Evolutionary conservation across 1,140 invertebrate genomes (phyloP).

Genomic region (Drosophila lacteicornis): DNA sequence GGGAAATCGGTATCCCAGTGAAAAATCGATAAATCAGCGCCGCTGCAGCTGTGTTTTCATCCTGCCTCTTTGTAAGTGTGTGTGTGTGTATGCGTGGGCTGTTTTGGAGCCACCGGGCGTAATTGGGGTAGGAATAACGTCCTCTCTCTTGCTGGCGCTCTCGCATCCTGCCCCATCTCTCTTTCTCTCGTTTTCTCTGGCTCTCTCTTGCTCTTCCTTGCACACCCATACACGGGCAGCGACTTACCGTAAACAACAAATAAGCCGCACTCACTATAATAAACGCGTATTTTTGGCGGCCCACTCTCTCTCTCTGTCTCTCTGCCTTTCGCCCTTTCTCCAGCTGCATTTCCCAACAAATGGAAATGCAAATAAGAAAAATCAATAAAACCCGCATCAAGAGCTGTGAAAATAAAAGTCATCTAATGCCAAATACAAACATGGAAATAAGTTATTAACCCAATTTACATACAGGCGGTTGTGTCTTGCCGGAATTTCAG

Average conservation of each 20-base stretch:
- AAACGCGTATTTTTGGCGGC: constrained; percentile 56
- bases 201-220: neutral
- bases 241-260: constrained; percentile 19
- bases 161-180: neutral
- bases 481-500: constrained; percentile 1
- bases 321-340: constrained; percentile 8
- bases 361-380: constrained; percentile 69
- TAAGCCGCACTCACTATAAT: constrained; percentile 24
- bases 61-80: constrained; percentile 10
- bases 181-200: neutral
- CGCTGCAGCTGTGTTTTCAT: constrained; percentile 65
- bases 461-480: constrained; percentile 55
- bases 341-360: constrained; percentile 38
- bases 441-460: constrained; percentile 74
- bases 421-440: constrained; percentile 59
- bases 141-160: constrained; percentile 8
- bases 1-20: constrained; percentile 42
- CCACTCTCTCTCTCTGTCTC: constrained; percentile 18
- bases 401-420: constrained; percentile 61
- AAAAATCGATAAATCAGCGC: constrained; percentile 82
- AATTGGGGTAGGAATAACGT: constrained; percentile 58
- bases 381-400: constrained; percentile 67
- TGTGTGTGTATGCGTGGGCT: constrained; percentile 62
- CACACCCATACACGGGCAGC: neutral
- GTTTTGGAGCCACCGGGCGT: constrained; percentile 61